Evolutionary conservation across 2,113 vertebrate species (phyloP), one percentile per base, ranked within the genome.

Genomic region (Pomatostomus ruficeps): DNA sequence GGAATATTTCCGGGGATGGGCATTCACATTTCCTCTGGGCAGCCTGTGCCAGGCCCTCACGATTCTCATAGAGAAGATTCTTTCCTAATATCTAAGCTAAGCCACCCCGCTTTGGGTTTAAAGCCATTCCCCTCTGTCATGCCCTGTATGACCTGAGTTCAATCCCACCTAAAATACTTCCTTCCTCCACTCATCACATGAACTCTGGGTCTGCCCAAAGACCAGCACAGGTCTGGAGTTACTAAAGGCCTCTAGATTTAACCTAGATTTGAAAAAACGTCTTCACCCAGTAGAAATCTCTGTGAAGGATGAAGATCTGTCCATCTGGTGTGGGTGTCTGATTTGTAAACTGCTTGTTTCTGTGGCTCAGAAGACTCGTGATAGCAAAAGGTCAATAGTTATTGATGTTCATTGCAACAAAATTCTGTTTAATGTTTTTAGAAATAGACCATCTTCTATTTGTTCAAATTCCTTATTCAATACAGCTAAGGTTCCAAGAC

Each of bases 331-430:
- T 61, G 61, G 48, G 40, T 92, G 82, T 90, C 81, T 90, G 58
- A 80, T 85, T 88, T 94, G 72, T 86, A 94, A 90, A 86, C 72
- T 78, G 35, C 80, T 78, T 89, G 65, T 70, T 94, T 88, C 91
- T 71, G 51, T 52, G 76, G 42, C 68, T 88, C 82, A 35, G 65
- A 78, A 95, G 90, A 93, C 68, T 61, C 82, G 49, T 14, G 31
- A 78, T 72, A 11, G 0, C 52, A 72, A 71, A 91, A 95, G 90
- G 75, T 96, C 94, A 81, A 84, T 91, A 91, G 68, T 45, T 93
- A 85, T 77, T 57, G 73, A 78, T 62, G 54, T 4, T 4, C 38
- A 21, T 35, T 57, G 79, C 68, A 86, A 84, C 35, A 88, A 48
- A 88, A 86, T 23, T 57, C 68, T 86, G 31, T 57, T 88, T 81